Evolutionary conservation across 2,113 vertebrate species (phyloP), one percentile per base, ranked within the genome.

Genomic region (Boulengeromyrus knoepffleri): DNA sequence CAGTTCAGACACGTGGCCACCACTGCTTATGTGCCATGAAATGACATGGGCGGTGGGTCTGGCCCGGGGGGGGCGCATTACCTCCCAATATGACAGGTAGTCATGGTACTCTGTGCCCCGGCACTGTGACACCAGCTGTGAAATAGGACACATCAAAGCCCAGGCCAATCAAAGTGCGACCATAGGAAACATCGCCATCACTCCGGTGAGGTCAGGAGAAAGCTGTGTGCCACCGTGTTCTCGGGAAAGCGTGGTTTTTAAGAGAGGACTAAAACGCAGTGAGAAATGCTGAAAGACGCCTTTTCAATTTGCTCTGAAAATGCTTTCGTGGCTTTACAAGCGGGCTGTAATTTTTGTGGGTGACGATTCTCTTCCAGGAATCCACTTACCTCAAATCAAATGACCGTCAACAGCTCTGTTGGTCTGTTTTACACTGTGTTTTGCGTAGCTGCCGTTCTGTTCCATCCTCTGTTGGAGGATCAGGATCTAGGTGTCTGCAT

Each of bases 61-160:
- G 62, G 42, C 92, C 92, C 36, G 6, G 83, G 91, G 62, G 56
- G 77, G 85, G 89, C 49, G 58, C n/a, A 45, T 62, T 93, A 91
- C 90, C 89, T 93, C 92, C 56, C 89, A 6, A 89, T 87, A 91
- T 92, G 92, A 94, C 92, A 93, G 89, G 89, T 39, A 58, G 83
- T 87, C 92, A 89, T 92, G 87, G 27, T 9, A 8, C 56, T 47
- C n/a, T 39, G 24, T 39, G 21, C 53, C 53, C 90, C 70, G 90
- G 45, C 90, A 50, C 83, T 9, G 47, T 39, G 83, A 89, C 85
- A 31, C 15, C 3, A 88, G 90, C 90, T 62, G 89, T 91, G 90
- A 92, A 87, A 92, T 92, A 91, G 93, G 70, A 91, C 91, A 92
- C 93, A 93, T 88, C 19, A 9, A 85, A 92, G 90, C 91, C 93